Evolutionary conservation across 2,797 vertebrate species (phyloP).

Genomic region (Girardinus metallicus): DNA sequence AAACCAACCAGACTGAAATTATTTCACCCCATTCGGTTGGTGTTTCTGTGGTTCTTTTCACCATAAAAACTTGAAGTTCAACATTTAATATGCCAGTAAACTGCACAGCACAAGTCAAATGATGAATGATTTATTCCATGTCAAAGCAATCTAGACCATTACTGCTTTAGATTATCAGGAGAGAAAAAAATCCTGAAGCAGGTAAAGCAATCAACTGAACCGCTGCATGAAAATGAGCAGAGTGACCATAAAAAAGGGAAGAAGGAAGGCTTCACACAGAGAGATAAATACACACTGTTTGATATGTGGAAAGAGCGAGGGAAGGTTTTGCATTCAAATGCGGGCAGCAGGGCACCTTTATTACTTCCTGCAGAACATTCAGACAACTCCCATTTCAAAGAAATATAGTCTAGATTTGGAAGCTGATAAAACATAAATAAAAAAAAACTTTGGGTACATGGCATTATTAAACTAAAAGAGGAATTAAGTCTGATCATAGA

Average conservation of each 20-base stretch:
- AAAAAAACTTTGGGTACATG: slow-evolving; percentile 1
- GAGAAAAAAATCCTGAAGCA: slow-evolving; percentile 26
- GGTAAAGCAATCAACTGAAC: slow-evolving; percentile 34
- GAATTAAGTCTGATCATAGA: not conserved
- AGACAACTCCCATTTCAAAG: slow-evolving; percentile 52
- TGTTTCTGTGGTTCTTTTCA: not conserved
- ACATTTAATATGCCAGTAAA: slow-evolving; percentile 1
- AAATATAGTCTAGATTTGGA: slow-evolving; percentile 31
- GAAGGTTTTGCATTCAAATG: slow-evolving; percentile 72
- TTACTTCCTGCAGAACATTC: slow-evolving; percentile 62
- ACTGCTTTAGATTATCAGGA: slow-evolving; percentile 19
- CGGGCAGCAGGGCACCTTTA: slow-evolving; percentile 66
- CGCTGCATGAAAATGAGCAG: slow-evolving; percentile 45
- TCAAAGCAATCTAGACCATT: slow-evolving; percentile 10
- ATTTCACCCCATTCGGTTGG: not conserved
- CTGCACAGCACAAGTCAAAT: slow-evolving; percentile 13
- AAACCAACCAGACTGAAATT: not conserved
- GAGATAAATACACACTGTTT: slow-evolving; percentile 78
- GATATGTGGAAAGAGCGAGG: slow-evolving; percentile 65
- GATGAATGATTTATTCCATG: not conserved
- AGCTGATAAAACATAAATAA: slow-evolving; percentile 2
- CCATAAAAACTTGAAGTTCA: not conserved
- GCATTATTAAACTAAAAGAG: not conserved
- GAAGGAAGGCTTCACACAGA: slow-evolving; percentile 68
- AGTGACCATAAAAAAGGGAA: slow-evolving; percentile 53